These are phyloP conservation scores for Caracal caracal DNA, from an alignment of 2,113 vertebrate genomes.

Conservation along the genomic window DNA sequence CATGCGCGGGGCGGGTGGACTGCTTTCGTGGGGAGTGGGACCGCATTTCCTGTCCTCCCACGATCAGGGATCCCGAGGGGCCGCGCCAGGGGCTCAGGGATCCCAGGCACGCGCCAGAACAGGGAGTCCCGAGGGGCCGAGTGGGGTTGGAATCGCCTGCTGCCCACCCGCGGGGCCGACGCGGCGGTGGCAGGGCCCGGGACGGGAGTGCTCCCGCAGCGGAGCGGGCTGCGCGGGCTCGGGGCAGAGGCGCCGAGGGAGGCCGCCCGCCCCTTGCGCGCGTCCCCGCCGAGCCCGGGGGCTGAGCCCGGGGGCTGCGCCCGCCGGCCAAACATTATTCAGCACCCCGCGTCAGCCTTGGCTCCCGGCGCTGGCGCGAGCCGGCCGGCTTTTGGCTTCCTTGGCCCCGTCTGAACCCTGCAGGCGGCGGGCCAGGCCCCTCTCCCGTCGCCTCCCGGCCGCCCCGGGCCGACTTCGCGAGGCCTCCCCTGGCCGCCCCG, in stretches of 20 bases:
- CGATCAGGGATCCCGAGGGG: background rate
- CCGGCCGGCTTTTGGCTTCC: background rate
- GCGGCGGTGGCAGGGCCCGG: background rate
- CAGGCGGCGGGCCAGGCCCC: constrained; percentile 23
- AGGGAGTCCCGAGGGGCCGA: background rate
- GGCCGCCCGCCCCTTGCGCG: background rate
- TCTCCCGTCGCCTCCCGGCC: background rate
- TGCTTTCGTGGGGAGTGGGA: background rate
- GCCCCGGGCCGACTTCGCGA: background rate
- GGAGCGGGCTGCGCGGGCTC: background rate
- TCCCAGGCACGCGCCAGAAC: no score
- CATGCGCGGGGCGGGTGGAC: accelerated
- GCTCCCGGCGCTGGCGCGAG: constrained; percentile 31
- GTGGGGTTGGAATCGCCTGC: background rate
- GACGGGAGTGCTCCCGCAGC: background rate
- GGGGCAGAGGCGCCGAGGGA: background rate
- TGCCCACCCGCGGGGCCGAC: background rate
- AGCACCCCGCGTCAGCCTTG: constrained; percentile 57
- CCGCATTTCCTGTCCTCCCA: background rate
- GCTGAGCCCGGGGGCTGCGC: background rate
- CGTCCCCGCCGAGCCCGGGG: background rate
- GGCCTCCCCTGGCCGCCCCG: background rate
- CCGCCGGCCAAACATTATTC: background rate
- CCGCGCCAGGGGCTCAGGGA: background rate
- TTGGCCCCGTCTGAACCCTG: constrained; percentile 51